phyloP scores from a whole-genome alignment of 2,797 vertebrate genomes.

The Tragelaphus oryx region DNA sequence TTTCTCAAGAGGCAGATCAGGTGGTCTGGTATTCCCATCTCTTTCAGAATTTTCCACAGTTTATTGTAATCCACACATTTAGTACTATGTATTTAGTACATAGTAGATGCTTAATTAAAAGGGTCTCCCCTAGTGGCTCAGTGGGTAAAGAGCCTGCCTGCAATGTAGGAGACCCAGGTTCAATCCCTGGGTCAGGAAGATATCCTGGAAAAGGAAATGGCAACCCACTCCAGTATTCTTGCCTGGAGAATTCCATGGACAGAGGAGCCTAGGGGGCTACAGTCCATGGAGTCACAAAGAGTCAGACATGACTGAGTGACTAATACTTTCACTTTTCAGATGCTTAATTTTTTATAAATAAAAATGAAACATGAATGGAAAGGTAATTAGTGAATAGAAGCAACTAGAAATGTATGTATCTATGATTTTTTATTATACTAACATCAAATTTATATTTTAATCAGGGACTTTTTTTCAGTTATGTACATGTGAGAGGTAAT shows the following conservation, averaged over 20 bases:
- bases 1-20: too few species aligned
- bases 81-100: neutral
- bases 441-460: constrained; percentile 21
- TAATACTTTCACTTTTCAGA: neutral
- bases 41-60: too few species aligned
- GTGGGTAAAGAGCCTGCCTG: neutral
- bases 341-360: constrained; percentile 4
- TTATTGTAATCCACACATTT: too few species aligned
- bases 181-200: neutral
- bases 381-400: neutral
- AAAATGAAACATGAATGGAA: constrained; percentile 5
- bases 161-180: neutral
- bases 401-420: constrained; percentile 3
- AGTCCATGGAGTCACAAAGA: neutral
- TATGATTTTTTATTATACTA: neutral
- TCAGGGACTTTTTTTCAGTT: neutral
- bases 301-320: neutral
- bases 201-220: neutral
- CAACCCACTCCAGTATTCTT: neutral
- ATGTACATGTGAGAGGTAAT: neutral
- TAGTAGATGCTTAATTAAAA: neutral
- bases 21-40: too few species aligned
- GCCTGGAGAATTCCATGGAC: neutral
- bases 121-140: neutral
- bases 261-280: neutral